Percentiles rank a stretch among this genome's conserved stretches.
phyloP scores from a whole-genome alignment of 2,113 vertebrate species.

The Eudyptes chrysolophus region DNA sequence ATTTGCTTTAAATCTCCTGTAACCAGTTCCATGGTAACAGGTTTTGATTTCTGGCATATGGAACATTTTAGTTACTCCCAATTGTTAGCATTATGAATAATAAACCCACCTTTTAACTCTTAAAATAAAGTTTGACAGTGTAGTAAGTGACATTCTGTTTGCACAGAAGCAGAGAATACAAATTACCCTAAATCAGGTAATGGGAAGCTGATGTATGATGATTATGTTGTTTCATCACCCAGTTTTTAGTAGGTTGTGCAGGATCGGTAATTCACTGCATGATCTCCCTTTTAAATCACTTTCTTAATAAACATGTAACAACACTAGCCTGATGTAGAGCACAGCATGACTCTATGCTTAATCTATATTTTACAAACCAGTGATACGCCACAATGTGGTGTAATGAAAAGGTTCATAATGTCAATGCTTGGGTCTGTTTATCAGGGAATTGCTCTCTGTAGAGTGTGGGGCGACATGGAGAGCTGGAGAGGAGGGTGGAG shows the following conservation, averaged over 20 bases:
- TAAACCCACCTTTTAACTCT: slow-evolving; percentile 62
- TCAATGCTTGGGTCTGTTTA: not conserved
- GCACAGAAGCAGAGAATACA: slow-evolving; percentile 59
- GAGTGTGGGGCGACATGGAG: not conserved
- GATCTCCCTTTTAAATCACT: slow-evolving; percentile 55
- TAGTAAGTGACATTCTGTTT: slow-evolving; percentile 52
- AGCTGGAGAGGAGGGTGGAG: not conserved
- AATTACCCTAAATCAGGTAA: slow-evolving; percentile 63
- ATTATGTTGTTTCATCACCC: slow-evolving; percentile 40
- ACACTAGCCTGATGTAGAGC: slow-evolving; percentile 29
- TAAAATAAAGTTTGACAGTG: slow-evolving; percentile 60
- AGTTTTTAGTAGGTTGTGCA: slow-evolving; percentile 10
- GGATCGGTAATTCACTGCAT: slow-evolving; percentile 11
- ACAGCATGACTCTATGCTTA: slow-evolving; percentile 12
- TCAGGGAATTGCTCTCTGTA: not conserved
- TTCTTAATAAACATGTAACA: slow-evolving; percentile 61
- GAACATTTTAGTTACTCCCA: slow-evolving; percentile 35
- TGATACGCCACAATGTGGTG: not conserved
- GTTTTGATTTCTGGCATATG: slow-evolving; percentile 59
- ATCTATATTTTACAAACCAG: slow-evolving; percentile 41
- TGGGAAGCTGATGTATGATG: slow-evolving; percentile 37
- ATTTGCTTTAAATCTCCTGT: slow-evolving; percentile 62
- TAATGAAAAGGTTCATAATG: slow-evolving; percentile 27
- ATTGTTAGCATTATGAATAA: slow-evolving; percentile 58
- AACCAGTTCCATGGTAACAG: slow-evolving; percentile 42